Evolutionary conservation across 1,140 invertebrate species (phyloP).

Genomic region (Euura saliciscinereae): DNA sequence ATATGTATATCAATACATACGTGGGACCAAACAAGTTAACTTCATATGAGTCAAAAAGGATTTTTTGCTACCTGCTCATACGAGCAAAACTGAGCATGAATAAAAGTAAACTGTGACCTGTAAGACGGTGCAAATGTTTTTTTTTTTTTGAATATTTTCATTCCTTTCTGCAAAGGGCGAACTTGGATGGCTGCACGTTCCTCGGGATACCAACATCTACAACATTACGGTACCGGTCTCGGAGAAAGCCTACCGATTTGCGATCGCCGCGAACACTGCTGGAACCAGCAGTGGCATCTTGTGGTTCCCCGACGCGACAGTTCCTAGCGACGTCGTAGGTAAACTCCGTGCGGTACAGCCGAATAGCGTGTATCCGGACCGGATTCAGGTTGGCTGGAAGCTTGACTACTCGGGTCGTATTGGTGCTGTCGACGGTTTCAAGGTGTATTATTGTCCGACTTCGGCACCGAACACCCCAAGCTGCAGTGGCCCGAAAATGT

Average conservation of each 20-base stretch:
- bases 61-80: too few relatives aligned
- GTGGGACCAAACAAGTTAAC: too few relatives aligned
- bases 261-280: conserved; percentile 67
- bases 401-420: conserved; percentile 60
- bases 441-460: conserved; percentile 66
- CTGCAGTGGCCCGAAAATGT: conserved; percentile 20
- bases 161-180: conserved; percentile 39
- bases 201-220: conserved; percentile 32
- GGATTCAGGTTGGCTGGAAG: conserved; percentile 59
- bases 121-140: too few relatives aligned
- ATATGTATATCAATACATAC: too few relatives aligned
- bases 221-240: conserved; percentile 44
- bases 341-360: conserved; percentile 48
- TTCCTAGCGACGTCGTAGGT: conserved; percentile 46
- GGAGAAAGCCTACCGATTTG: conserved; percentile 61
- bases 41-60: too few relatives aligned
- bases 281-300: conserved; percentile 68
- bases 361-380: conserved; percentile 61
- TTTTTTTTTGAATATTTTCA: too few relatives aligned
- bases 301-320: conserved; percentile 69
- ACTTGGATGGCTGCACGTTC: conserved; percentile 54
- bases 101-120: too few relatives aligned
- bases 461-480: conserved; percentile 46
- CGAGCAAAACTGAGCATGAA: too few relatives aligned
- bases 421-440: conserved; percentile 63